Base-by-base conservation (phyloP, 2,113 vertebrate species). In the Neodontobutis hainanensis region DNA sequence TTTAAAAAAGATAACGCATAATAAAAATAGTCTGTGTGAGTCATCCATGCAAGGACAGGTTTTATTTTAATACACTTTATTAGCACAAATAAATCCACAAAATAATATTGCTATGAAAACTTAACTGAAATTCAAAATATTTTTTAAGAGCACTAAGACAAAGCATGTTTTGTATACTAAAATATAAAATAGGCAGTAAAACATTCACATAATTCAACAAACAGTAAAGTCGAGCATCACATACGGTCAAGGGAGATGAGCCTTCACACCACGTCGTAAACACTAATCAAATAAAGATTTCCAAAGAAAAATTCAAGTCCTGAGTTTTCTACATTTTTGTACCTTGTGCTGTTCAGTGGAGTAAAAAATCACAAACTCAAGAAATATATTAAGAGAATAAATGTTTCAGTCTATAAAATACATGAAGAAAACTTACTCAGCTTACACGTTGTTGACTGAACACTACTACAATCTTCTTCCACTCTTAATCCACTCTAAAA, bases 1-100 rank as follows among this genome's bases (percentile, higher is more conserved):
- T n/a, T n/a, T n/a, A n/a, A n/a, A n/a, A 6, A 55, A 11, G 52
- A n/a, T 36, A 53, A 53, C 5, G 27, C 51, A 53, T 35, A 35
- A 52, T 35, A 11, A 53, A 53, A 55, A 36, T 34, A n/a, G 35
- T 32, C 34, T 6, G 38, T 38, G 34, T 15, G 52, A 36, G 34
- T 55, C 52, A 55, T 55, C 38, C 52, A n/a, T 5, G 44, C 8
- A 49, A 42, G 11, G 19, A 46, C 19, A 68, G 11, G 8, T 65
- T 4, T 59, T 5, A 60, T 38, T 66, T 65, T 66, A 70, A 72
- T 65, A 80, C 11, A 67, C 69, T 90, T 85, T 82, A 85, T 81
- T n/a, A 56, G 49, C 50, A 81, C 45, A 81, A 51, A 73, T 42
- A 68, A 4, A 67, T 79, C 45, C 59, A 63, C n/a, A 66, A 83